Evolutionary conservation across 1,140 invertebrate species (phyloP), one percentile per base, ranked within the genome.

Genomic region (Orchestia grillus): DNA sequence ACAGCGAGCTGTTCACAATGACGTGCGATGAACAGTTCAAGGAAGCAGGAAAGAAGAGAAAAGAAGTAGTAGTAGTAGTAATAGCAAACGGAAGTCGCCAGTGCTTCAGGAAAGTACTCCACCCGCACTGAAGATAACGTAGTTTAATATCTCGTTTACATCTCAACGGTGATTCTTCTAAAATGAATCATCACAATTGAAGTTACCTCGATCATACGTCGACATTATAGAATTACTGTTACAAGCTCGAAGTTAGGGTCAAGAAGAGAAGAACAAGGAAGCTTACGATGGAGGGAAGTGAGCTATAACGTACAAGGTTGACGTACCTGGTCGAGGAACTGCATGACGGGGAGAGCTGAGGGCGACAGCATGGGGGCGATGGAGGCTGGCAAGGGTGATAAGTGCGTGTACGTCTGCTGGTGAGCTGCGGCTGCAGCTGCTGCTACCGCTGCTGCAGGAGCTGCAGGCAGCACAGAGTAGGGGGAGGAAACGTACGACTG

Each of bases 251-350:
- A n/a, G n/a, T n/a, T n/a, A n/a, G n/a, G n/a, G n/a, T n/a, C n/a
- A n/a, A n/a, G n/a, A n/a, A n/a, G 62, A 77, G 28, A 8, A 15
- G 36, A 36, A 77, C 11, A 77, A 77, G 62, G 36, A 77, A 77
- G 62, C 62, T 8, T 77, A 77, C 62, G 62, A 28, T 77, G 47
- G 19, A 8, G 19, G 47, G 6, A 53, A 19, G 47, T 19, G 62
- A 77, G 62, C 62, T 19, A 77, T 36, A 77, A 42, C 15, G 28
- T 42, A 40, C 44, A 28, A n/a, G 92, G 40, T 94, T 19, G 43
- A 94, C 92, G 92, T 94, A 94, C 92, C 92, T 94, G 92, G 36
- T 94, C 92, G 40, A 94, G 40, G 92, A 94, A 94, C 92, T 94
- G 92, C 92, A 94, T 94, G 40, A 94, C 92, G 44, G 92, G 92